A percentile compares a stretch with the other conserved stretches of the same genome.
Evolutionary conservation across 1,140 invertebrate species (phyloP).

Genomic region (Wasmannia auropunctata): DNA sequence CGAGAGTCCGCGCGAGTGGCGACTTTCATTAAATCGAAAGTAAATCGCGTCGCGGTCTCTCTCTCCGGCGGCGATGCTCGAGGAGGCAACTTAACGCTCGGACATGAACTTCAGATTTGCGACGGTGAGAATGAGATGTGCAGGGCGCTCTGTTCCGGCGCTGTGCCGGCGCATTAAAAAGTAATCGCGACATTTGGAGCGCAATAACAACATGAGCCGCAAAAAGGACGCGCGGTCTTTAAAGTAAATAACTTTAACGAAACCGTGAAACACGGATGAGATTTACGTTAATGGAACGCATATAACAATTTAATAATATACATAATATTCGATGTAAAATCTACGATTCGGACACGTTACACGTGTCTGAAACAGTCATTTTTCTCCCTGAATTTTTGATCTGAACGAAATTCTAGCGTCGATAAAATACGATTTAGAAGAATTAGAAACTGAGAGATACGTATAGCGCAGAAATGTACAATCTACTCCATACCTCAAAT

Average conservation of each 20-base stretch:
- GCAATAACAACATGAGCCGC: not conserved
- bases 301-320: not conserved
- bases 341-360: not conserved
- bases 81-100: not conserved
- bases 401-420: not conserved
- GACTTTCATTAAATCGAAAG: slow-evolving; percentile 42
- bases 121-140: slow-evolving; percentile 2
- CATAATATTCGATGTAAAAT: not conserved
- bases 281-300: not conserved
- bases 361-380: not conserved
- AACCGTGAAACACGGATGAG: not conserved
- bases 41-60: not conserved
- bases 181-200: slow-evolving; percentile 4
- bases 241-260: slow-evolving; percentile 11
- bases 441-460: not conserved
- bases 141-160: not conserved
- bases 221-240: not conserved
- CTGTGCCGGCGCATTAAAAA: not conserved
- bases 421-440: not conserved
- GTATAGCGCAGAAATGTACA: not conserved
- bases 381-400: not conserved
- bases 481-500: not conserved
- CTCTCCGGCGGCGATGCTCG: not conserved
- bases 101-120: not conserved
- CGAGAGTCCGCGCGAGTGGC: not conserved